These are phyloP conservation scores for Megatriorchis doriae DNA, from an alignment of 2,113 vertebrate species.

Conservation along the genomic window DNA sequence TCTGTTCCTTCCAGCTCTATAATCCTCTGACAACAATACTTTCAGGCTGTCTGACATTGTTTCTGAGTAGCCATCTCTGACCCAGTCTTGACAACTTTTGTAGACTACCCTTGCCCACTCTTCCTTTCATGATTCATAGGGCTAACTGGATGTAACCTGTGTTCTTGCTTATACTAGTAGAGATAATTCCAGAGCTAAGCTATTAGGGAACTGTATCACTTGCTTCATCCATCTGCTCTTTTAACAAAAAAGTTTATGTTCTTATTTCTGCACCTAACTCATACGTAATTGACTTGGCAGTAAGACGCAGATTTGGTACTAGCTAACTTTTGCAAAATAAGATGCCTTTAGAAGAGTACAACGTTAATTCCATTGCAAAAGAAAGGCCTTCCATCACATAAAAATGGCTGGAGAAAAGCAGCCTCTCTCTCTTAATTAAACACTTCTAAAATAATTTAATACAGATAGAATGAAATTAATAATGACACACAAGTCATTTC, in stretches of 20 bases:
- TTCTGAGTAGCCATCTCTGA: background rate
- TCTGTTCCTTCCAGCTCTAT: background rate
- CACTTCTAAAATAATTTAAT: background rate
- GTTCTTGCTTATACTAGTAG: background rate
- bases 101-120: background rate
- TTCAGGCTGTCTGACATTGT: background rate
- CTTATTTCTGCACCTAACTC: background rate
- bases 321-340: background rate
- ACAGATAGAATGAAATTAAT: background rate
- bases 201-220: background rate
- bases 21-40: background rate
- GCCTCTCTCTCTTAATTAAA: background rate
- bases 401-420: background rate
- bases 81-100: background rate
- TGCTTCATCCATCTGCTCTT: background rate
- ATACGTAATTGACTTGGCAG: background rate
- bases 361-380: background rate
- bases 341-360: background rate
- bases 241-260: background rate
- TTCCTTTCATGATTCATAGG: background rate
- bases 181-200: background rate
- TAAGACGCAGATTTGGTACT: background rate
- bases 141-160: background rate
- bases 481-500: background rate
- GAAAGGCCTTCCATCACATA: background rate